A percentile compares a stretch with the other conserved stretches of the same genome.
Evolutionary conservation across 2,888 invertebrate species (phyloP).

Genomic region (Tuta absoluta): DNA sequence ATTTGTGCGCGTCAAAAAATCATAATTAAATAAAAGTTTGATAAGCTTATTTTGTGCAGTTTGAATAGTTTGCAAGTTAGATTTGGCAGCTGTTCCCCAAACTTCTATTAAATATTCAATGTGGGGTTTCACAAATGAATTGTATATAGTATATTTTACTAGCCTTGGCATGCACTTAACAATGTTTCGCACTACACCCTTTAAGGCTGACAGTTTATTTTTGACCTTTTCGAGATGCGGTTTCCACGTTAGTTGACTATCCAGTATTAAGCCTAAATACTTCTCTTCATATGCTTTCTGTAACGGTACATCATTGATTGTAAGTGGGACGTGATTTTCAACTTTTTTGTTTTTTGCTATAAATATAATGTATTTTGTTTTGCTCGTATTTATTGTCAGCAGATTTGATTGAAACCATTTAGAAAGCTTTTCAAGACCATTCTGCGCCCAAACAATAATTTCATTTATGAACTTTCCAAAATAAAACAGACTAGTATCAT

Average conservation of each 20-base stretch:
- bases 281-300: neutral
- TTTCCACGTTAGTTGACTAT: slow-evolving; percentile 19
- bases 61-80: neutral
- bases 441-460: slow-evolving; percentile 28
- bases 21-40: neutral
- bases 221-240: slow-evolving; percentile 17
- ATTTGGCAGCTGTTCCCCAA: neutral
- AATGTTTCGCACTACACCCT: slow-evolving; percentile 15
- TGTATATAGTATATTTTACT: neutral
- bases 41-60: too few relatives aligned
- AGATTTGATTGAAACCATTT: slow-evolving; percentile 33
- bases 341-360: slow-evolving; percentile 14
- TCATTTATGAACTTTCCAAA: slow-evolving; percentile 26
- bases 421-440: slow-evolving; percentile 27
- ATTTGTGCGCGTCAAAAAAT: neutral
- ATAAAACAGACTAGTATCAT: slow-evolving; percentile 35
- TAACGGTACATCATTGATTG: neutral
- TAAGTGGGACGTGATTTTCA: neutral
- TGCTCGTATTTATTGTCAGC: slow-evolving; percentile 32
- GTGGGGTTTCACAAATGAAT: neutral
- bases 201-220: slow-evolving; percentile 13
- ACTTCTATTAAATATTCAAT: neutral
- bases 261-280: slow-evolving; percentile 4
- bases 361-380: slow-evolving; percentile 28
- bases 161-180: slow-evolving; percentile 9